Conservation (phyloP, 2,797 vertebrate species). For the Yasuhikotakia modesta region DNA sequence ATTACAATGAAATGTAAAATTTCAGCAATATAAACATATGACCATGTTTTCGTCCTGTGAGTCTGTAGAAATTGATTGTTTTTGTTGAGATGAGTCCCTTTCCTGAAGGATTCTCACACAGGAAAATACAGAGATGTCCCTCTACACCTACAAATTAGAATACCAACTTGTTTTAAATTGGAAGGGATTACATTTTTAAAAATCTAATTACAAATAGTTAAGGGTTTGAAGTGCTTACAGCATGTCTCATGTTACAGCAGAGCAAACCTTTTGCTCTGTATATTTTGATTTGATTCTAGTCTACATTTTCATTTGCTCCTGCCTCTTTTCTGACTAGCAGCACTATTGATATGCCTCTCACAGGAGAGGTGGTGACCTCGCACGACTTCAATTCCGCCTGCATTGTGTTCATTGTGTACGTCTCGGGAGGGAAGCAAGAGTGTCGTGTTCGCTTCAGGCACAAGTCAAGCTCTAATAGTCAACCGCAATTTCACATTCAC, state of each 20-base stretch:
- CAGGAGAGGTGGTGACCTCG: constrained; percentile 62
- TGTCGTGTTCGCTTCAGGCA: constrained; percentile 52
- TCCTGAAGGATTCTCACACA: too few species aligned
- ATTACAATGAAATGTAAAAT: too few species aligned
- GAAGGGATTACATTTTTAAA: not conserved
- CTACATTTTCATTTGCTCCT: constrained; percentile 7
- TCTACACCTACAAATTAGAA: not conserved
- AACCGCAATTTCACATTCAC: constrained; percentile 61
- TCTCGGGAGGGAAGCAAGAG: constrained; percentile 53
- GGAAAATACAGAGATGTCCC: too few species aligned
- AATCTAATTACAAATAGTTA: too few species aligned
- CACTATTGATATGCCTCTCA: constrained; percentile 57
- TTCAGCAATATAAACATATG: not conserved
- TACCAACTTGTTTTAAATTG: not conserved
- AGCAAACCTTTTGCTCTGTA: not conserved
- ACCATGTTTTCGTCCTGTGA: not conserved
- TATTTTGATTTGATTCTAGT: not conserved
- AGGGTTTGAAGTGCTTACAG: too few species aligned
- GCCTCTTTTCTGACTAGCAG: constrained; percentile 26
- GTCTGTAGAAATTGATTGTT: not conserved
- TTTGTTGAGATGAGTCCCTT: not conserved
- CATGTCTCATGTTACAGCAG: not conserved
- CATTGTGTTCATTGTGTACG: constrained; percentile 62
- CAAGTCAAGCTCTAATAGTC: constrained; percentile 60
- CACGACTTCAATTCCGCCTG: constrained; percentile 64